Evolutionary conservation across 2,888 invertebrate species (phyloP).

Genomic region (Tuta absoluta): DNA sequence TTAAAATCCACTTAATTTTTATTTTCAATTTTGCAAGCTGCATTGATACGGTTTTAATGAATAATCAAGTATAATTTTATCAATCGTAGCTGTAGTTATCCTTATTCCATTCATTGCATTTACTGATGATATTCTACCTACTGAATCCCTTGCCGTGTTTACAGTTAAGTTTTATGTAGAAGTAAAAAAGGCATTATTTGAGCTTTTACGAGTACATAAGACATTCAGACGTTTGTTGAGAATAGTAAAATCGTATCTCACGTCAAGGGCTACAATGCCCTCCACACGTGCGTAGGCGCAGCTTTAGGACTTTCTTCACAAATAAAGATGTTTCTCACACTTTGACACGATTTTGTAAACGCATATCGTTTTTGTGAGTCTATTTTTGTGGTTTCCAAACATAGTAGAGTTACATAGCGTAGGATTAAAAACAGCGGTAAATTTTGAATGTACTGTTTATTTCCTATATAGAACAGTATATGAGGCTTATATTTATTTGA

Average conservation of each 20-base stretch:
- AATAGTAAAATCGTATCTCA: constrained; percentile 24
- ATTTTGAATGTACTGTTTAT: neutral
- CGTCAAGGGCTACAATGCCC: constrained; percentile 17
- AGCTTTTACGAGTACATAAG: neutral
- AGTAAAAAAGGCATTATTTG: neutral
- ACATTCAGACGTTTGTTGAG: constrained; percentile 16
- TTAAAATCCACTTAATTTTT: neutral
- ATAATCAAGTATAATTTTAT: no score
- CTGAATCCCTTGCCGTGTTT: neutral
- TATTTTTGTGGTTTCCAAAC: constrained; percentile 40
- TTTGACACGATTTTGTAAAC: constrained; percentile 60
- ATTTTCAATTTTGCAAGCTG: no score
- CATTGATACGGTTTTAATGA: no score
- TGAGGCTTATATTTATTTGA: no score
- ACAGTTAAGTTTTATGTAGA: neutral
- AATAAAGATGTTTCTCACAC: constrained; percentile 67
- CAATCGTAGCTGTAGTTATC: no score
- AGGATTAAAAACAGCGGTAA: constrained; percentile 43
- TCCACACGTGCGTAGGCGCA: constrained; percentile 51
- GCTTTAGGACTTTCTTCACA: constrained; percentile 56
- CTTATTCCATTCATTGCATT: no score
- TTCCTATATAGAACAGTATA: neutral
- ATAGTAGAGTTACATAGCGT: constrained; percentile 50
- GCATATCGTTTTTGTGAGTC: constrained; percentile 50
- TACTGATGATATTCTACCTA: neutral